phyloP scores from a whole-genome alignment of 1,140 invertebrate species.

The Formica selysi region DNA sequence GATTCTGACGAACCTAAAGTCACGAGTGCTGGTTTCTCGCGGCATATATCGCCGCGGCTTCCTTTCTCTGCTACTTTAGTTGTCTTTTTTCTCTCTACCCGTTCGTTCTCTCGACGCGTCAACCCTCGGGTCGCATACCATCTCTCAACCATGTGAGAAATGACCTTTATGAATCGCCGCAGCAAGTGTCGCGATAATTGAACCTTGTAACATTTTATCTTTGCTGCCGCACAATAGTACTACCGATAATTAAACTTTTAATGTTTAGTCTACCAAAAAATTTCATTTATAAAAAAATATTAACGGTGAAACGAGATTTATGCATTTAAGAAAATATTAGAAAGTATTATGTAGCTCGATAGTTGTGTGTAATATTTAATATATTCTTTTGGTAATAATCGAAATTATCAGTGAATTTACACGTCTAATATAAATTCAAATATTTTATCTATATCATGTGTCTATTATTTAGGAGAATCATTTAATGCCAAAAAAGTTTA shows the following conservation, averaged over 20 bases:
- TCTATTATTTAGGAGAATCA: background rate
- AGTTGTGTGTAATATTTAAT: background rate
- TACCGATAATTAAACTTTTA: background rate
- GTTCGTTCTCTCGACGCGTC: slow-evolving; percentile 10
- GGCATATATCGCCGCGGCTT: slow-evolving; percentile 71
- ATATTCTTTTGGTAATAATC: background rate
- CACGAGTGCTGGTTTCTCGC: slow-evolving; percentile 68
- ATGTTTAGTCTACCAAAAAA: background rate
- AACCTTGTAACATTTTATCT: slow-evolving; percentile 2
- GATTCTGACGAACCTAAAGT: slow-evolving; percentile 65
- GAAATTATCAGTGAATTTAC: background rate
- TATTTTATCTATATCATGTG: background rate
- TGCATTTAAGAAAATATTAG: background rate
- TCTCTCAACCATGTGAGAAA: slow-evolving; percentile 33
- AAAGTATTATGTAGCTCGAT: background rate
- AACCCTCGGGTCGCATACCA: background rate
- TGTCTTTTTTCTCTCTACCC: slow-evolving; percentile 50
- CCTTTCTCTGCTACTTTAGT: slow-evolving; percentile 73
- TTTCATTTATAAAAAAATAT: slow-evolving; percentile 1
- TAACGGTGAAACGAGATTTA: background rate
- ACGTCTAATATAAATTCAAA: background rate
- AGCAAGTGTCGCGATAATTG: slow-evolving; percentile 6
- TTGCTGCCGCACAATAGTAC: background rate
- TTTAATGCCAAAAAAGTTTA: background rate
- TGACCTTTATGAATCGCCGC: slow-evolving; percentile 28